Evolutionary conservation across 2,113 vertebrate genomes (phyloP), one percentile per base, ranked within the genome.

Genomic region (Reinhardtius hippoglossoides): DNA sequence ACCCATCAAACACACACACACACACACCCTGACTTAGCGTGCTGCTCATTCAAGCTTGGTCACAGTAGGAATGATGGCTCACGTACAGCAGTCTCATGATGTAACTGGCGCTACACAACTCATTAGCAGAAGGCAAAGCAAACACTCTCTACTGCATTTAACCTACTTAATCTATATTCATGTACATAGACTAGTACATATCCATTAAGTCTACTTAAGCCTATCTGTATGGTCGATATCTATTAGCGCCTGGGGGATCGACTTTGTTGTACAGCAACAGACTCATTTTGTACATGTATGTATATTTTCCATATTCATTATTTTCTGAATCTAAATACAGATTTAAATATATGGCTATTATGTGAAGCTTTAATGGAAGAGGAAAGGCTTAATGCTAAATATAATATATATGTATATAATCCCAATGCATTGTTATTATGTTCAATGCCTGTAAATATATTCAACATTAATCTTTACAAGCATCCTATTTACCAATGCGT

Each of bases 21-120:
- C 67, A 60, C 57, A 65, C 65, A 42, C 76, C 0, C 44, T 3
- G 40, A 72, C 68, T 61, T 62, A 54, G 42, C 48, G 1, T 54
- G 56, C 42, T 71, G 74, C 78, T 78, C 73, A 75, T 71, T 76
- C 48, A 83, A 57, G 68, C 75, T 60, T 59, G 46, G 37, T 66
- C 78, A 81, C 74, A 79, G 44, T 70, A 71, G 31, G 31, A 31
- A 31, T 56, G 76, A 88, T 81, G 88, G 87, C 71, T 64, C 88
- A 93, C 67, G 66, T 85, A 81, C 82, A 92, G 84, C 24, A 23
- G 88, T 82, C 74, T 84, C 71, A 91, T 94, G 94, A 95, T 95
- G 92, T 94, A 94, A 94, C 87, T 62, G 73, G 87, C 75, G 78
- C 91, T 86, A 77, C 90, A 84, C 73, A 35, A 91, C 27, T 90